Percentiles rank a stretch among this genome's conserved stretches.
phyloP scores from a whole-genome alignment of 2,113 vertebrate genomes.

The Pelodiscus sinensis region DNA sequence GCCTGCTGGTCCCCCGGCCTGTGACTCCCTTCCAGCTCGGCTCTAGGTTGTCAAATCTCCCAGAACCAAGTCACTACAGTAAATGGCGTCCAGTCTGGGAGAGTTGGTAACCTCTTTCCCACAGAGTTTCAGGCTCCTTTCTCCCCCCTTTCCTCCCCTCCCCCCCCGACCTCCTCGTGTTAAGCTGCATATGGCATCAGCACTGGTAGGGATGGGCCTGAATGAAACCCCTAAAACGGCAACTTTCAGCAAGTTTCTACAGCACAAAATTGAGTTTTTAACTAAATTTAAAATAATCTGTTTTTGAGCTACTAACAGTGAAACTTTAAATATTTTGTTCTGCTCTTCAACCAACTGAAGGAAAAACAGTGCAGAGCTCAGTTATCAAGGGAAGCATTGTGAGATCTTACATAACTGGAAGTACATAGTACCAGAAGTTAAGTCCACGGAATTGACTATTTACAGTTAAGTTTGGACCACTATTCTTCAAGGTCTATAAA shows the following conservation, averaged over 20 bases:
- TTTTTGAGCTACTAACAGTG: conserved; percentile 38
- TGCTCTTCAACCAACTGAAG: conserved; percentile 18
- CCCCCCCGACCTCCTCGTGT: too few relatives aligned
- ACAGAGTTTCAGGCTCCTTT: too few relatives aligned
- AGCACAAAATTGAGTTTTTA: conserved; percentile 61
- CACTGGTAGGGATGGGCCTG: too few relatives aligned
- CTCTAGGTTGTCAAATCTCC: too few relatives aligned
- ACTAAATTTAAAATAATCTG: conserved; percentile 54
- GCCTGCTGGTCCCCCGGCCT: too few relatives aligned
- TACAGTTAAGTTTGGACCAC: conserved; percentile 18
- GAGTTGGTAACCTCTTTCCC: too few relatives aligned
- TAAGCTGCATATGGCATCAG: too few relatives aligned
- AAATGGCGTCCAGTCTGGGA: too few relatives aligned
- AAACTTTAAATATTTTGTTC: conserved; percentile 55
- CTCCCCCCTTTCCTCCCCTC: too few relatives aligned
- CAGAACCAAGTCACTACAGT: too few relatives aligned
- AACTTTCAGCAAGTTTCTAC: conserved; percentile 37
- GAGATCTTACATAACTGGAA: conserved; percentile 49
- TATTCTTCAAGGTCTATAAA: neutral
- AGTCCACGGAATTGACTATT: neutral
- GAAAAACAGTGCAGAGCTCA: neutral
- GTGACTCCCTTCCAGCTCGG: too few relatives aligned
- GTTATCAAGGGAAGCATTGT: conserved; percentile 46
- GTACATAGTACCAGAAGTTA: neutral
- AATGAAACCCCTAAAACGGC: conserved; percentile 19